Evolutionary conservation across 2,113 vertebrate species (phyloP).

Genomic region (Tyto alba): DNA sequence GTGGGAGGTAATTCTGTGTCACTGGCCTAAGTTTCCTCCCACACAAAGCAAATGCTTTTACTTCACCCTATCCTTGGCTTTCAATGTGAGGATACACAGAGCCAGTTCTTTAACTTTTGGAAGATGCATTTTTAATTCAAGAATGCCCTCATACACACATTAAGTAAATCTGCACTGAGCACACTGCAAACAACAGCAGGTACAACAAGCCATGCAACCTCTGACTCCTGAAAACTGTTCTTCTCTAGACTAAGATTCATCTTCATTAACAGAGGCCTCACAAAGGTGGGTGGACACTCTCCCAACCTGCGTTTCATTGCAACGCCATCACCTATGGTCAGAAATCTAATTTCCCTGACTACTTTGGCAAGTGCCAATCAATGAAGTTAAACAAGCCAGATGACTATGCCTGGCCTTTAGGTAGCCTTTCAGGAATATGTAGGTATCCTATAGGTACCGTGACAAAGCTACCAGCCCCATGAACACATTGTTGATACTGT

Average conservation of each 20-base stretch:
- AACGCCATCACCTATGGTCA: background rate
- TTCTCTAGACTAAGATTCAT: background rate
- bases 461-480: background rate
- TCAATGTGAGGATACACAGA: background rate
- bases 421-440: background rate
- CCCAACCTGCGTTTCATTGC: background rate
- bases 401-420: background rate
- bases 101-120: background rate
- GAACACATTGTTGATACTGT: background rate
- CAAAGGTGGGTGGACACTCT: background rate
- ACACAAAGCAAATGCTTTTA: conserved; percentile 26
- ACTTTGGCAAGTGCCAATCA: background rate
- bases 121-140: background rate
- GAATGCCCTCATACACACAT: background rate
- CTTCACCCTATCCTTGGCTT: background rate
- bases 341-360: background rate
- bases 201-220: background rate
- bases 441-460: background rate
- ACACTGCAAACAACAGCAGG: background rate
- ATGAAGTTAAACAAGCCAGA: background rate
- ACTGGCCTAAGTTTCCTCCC: conserved; percentile 14
- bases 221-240: background rate
- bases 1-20: conserved; percentile 45
- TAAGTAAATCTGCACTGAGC: background rate
- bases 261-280: background rate